Evolutionary conservation across 2,113 vertebrate genomes (phyloP).

Genomic region (Taurulus bubalis): DNA sequence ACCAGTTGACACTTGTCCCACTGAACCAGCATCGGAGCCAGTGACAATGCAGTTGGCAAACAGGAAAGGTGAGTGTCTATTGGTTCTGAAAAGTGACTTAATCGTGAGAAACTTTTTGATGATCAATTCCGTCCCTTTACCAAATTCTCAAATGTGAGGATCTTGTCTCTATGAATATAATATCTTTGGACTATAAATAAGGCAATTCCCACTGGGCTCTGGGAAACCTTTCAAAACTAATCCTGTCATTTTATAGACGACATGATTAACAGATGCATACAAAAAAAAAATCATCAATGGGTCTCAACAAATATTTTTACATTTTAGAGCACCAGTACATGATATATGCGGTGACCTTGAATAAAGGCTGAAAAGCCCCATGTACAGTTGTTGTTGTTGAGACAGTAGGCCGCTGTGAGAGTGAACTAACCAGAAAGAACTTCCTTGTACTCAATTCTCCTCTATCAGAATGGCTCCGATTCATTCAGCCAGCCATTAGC

Average conservation of each 20-base stretch:
- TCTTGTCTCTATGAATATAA: not conserved
- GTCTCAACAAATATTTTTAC: not conserved
- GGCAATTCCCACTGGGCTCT: not conserved
- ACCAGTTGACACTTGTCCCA: not conserved
- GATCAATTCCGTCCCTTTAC: too few species aligned
- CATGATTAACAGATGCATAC: not conserved
- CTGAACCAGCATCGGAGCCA: not conserved
- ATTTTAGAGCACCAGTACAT: not conserved
- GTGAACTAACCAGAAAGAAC: slow-evolving; percentile 61
- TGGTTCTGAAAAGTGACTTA: not conserved
- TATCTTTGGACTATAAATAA: not conserved
- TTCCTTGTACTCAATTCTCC: slow-evolving; percentile 74
- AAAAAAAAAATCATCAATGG: not conserved
- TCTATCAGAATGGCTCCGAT: slow-evolving; percentile 72
- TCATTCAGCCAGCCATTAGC: slow-evolving; percentile 77
- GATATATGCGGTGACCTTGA: not conserved
- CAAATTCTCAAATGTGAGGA: too few species aligned
- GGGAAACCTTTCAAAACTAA: not conserved
- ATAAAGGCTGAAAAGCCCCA: slow-evolving; percentile 17
- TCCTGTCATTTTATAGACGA: not conserved
- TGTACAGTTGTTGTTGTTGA: slow-evolving; percentile 50
- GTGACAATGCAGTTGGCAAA: too few species aligned
- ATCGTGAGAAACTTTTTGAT: not conserved
- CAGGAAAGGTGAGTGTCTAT: not conserved
- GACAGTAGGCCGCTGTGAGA: slow-evolving; percentile 61